phyloP scores from a whole-genome alignment of 2,797 vertebrate genomes.

The Poliocrania exsul region DNA sequence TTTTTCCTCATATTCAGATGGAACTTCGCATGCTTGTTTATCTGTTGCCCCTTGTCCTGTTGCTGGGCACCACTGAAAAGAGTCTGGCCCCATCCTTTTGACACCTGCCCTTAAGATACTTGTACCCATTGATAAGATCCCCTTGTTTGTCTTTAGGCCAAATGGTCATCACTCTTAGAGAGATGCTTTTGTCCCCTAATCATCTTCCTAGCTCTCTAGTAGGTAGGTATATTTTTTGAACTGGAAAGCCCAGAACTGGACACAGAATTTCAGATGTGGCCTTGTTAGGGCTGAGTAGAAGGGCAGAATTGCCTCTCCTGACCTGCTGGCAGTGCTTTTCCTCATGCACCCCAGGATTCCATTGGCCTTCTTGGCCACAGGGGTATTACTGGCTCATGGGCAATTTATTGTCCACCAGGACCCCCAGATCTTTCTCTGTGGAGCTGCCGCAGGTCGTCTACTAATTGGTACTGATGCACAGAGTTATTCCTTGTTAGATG shows the following conservation, averaged over 20 bases:
- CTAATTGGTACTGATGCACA: neutral
- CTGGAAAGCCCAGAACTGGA: neutral
- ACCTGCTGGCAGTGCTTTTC: neutral
- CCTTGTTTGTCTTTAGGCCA: fast-evolving
- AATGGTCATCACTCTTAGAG: neutral
- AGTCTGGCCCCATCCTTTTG: neutral
- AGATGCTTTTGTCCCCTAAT: neutral
- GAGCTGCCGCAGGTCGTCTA: neutral
- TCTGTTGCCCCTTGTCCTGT: neutral
- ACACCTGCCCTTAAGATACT: neutral
- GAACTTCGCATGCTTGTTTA: neutral
- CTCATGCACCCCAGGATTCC: too few relatives aligned
- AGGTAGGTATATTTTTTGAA: neutral
- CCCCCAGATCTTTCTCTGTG: neutral
- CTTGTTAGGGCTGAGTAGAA: neutral
- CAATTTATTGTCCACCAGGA: neutral
- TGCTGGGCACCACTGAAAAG: neutral
- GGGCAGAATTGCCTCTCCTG: neutral
- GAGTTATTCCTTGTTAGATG: neutral
- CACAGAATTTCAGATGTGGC: neutral
- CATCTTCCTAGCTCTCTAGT: neutral
- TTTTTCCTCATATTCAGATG: neutral
- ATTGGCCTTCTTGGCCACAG: neutral
- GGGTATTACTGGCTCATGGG: neutral
- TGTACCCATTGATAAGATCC: neutral